These are phyloP conservation scores for Tenthredo distinguenda DNA, from an alignment of 2,888 invertebrate species.

Conservation along the genomic window DNA sequence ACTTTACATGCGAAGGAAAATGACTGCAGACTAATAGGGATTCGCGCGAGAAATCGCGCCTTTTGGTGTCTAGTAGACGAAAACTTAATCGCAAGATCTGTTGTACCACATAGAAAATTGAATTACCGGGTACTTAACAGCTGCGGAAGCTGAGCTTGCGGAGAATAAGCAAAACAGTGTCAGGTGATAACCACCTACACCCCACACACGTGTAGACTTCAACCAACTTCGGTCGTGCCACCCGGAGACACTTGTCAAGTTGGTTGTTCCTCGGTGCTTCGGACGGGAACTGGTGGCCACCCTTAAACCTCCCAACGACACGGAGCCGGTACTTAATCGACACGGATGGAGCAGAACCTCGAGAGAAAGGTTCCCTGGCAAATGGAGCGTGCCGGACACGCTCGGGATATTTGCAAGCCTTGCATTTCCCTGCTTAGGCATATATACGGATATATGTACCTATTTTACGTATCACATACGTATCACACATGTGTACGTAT, in stretches of 20 bases:
- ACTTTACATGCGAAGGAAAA: not conserved
- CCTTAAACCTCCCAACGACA: not conserved
- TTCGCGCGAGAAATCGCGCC: not conserved
- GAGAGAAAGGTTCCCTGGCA: constrained; percentile 31
- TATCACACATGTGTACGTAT: not conserved
- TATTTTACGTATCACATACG: not conserved
- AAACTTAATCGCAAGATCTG: not conserved
- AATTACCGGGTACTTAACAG: not conserved
- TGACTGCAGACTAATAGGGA: not conserved
- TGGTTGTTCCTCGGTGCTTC: constrained; percentile 12
- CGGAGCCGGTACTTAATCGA: constrained; percentile 36
- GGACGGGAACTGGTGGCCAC: not conserved
- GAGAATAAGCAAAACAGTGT: not conserved
- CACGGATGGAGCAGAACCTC: constrained; percentile 44
- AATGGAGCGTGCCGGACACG: constrained; percentile 47
- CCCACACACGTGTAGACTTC: not conserved
- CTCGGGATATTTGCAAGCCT: constrained; percentile 36
- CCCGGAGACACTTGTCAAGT: constrained; percentile 28
- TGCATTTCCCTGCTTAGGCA: constrained; percentile 31
- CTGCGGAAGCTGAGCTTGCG: not conserved
- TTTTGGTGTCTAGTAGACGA: not conserved
- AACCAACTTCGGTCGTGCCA: not conserved
- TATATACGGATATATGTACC: not conserved
- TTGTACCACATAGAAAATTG: not conserved
- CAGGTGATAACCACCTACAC: not conserved